Conservation (phyloP, 2,888 invertebrate species). For the Mactromeris polynyma region DNA sequence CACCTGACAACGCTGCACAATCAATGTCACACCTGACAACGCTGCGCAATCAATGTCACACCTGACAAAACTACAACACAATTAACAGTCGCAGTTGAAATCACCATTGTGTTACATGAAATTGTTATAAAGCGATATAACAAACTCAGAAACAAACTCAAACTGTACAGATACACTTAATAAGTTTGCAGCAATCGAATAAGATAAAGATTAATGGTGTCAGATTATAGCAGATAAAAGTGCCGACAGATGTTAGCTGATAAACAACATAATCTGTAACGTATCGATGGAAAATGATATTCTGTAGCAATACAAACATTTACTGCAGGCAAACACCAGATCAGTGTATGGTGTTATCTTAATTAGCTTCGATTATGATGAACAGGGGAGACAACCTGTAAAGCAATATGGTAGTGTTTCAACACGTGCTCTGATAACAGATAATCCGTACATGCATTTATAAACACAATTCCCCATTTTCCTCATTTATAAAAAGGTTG, state of each 20-base stretch:
- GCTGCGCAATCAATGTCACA: too few species aligned
- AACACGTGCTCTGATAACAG: neutral
- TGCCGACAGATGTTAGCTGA: neutral
- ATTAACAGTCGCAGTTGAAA: too few species aligned
- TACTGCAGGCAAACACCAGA: neutral
- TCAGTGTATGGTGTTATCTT: neutral
- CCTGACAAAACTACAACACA: too few species aligned
- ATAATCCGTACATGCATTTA: neutral
- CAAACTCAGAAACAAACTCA: too few species aligned
- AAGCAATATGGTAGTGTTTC: neutral
- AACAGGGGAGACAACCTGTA: neutral
- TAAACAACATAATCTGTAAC: neutral
- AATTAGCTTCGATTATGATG: neutral
- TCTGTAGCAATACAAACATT: neutral
- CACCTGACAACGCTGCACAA: too few species aligned
- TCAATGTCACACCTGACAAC: too few species aligned
- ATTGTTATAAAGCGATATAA: too few species aligned
- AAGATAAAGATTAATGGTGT: neutral
- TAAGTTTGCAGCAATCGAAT: neutral
- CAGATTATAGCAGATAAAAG: neutral
- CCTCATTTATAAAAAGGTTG: too few species aligned
- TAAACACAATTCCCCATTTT: too few species aligned
- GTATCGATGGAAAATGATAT: neutral
- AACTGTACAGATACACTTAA: neutral
- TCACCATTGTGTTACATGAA: too few species aligned